phyloP scores from a whole-genome alignment of 2,888 invertebrate species.

The Heliconius charithonia region DNA sequence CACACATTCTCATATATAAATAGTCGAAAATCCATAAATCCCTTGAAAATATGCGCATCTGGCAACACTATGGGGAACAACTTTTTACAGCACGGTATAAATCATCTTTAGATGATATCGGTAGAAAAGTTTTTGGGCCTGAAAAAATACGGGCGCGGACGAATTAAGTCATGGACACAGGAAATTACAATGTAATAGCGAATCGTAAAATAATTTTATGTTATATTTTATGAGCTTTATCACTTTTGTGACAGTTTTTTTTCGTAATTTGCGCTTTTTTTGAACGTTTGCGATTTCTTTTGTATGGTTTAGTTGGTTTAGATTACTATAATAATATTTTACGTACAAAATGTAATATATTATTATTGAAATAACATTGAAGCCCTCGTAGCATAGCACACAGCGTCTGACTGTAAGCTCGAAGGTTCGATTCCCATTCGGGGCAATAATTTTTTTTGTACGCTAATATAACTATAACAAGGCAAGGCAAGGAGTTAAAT shows the following conservation, averaged over 20 bases:
- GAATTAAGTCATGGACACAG: slow-evolving; percentile 37
- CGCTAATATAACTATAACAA: not conserved
- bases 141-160: slow-evolving; percentile 36
- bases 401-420: not conserved
- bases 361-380: not conserved
- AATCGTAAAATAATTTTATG: slow-evolving; percentile 41
- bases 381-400: not conserved
- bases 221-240: slow-evolving; percentile 36
- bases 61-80: slow-evolving; percentile 32
- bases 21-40: slow-evolving; percentile 6
- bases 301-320: not conserved
- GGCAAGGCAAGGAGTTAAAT: too few species aligned
- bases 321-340: not conserved
- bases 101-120: slow-evolving; percentile 44
- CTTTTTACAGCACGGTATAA: slow-evolving; percentile 40
- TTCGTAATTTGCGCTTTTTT: slow-evolving; percentile 7
- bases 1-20: not conserved
- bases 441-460: not conserved
- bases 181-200: slow-evolving; percentile 35
- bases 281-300: not conserved
- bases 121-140: slow-evolving; percentile 32
- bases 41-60: slow-evolving; percentile 15
- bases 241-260: slow-evolving; percentile 22
- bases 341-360: not conserved
- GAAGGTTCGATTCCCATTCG: not conserved